phyloP scores from a whole-genome alignment of 2,888 invertebrate genomes.

The Marasmarcha lunaedactyla region DNA sequence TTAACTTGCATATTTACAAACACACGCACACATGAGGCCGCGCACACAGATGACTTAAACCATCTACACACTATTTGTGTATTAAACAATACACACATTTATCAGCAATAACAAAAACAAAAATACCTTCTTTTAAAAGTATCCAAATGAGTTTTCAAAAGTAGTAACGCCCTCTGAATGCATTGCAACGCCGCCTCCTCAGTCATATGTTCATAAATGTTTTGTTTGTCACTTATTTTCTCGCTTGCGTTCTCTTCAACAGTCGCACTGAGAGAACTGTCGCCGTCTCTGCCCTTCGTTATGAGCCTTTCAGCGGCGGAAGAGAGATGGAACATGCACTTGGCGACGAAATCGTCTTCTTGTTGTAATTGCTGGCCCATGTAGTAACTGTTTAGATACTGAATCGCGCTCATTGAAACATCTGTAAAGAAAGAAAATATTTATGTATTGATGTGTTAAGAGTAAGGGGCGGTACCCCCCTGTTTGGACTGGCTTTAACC shows the following conservation, averaged over 20 bases:
- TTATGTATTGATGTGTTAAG: too few species aligned
- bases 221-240: slow-evolving; percentile 48
- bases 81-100: too few species aligned
- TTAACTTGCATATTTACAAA: too few species aligned
- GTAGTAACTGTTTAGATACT: slow-evolving; percentile 93
- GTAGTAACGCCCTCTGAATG: slow-evolving; percentile 88
- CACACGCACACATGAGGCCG: too few species aligned
- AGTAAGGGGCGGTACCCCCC: too few species aligned
- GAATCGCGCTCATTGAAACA: slow-evolving; percentile 94
- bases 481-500: too few species aligned
- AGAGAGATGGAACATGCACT: slow-evolving; percentile 92
- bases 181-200: slow-evolving; percentile 88
- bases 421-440: slow-evolving; percentile 67
- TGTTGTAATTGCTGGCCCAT: slow-evolving; percentile 92
- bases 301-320: slow-evolving; percentile 82
- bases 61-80: too few species aligned
- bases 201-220: slow-evolving; percentile 58
- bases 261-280: slow-evolving; percentile 22
- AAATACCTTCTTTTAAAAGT: slow-evolving; percentile 83
- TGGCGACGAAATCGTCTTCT: slow-evolving; percentile 92
- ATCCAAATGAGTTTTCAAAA: slow-evolving; percentile 93
- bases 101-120: too few species aligned
- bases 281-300: slow-evolving; percentile 38
- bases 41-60: too few species aligned
- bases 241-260: slow-evolving; percentile 32